Conservation (phyloP, 2,888 invertebrate species). For the Dryobota labecula region DNA sequence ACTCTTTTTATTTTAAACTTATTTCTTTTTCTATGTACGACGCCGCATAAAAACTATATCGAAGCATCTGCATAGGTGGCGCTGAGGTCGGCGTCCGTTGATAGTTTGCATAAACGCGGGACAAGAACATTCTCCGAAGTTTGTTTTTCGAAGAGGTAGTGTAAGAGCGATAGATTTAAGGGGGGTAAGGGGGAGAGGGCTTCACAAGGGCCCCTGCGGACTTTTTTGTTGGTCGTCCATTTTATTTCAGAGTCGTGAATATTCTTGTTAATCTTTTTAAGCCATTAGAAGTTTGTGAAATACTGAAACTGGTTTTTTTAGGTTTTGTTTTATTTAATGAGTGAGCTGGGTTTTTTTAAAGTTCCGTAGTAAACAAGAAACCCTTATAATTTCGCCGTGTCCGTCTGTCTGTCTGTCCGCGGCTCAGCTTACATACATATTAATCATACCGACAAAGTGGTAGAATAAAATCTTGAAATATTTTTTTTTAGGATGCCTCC, state of each 20-base stretch:
- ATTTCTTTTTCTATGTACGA: background rate
- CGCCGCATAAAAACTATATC: slow-evolving; percentile 14
- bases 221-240: slow-evolving; percentile 34
- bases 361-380: no score
- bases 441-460: no score
- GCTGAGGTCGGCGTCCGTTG: slow-evolving; percentile 40
- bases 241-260: slow-evolving; percentile 31
- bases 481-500: no score
- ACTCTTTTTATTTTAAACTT: background rate
- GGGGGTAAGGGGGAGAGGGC: background rate
- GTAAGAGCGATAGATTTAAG: slow-evolving; percentile 51
- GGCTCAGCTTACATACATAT: no score
- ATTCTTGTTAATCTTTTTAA: slow-evolving; percentile 24
- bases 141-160: slow-evolving; percentile 46
- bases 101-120: slow-evolving; percentile 53
- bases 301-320: background rate
- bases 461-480: no score
- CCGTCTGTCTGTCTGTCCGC: no score
- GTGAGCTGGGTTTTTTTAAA: background rate
- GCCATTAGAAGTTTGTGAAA: slow-evolving; percentile 15
- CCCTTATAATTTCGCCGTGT: no score
- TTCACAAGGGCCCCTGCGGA: slow-evolving; percentile 10
- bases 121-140: slow-evolving; percentile 45
- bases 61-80: slow-evolving; percentile 43
- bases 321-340: background rate